Conservation (phyloP, 1,140 invertebrate genomes). For the Dreissena polymorpha region DNA sequence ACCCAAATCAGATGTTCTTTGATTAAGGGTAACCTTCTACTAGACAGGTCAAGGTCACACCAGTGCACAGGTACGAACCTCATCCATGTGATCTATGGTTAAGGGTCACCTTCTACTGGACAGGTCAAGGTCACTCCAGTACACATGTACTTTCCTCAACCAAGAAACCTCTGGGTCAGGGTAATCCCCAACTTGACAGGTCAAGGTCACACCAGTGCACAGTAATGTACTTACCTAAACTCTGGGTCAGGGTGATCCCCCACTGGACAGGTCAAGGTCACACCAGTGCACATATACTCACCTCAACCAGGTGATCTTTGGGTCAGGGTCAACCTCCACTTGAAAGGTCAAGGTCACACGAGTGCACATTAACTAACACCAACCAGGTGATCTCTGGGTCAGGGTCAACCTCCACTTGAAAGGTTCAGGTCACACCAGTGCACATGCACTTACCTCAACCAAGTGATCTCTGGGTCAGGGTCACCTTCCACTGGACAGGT, state of each 20-base stretch:
- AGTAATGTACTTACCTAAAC: too few species aligned
- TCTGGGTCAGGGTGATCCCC: too few species aligned
- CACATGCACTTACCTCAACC: slow-evolving; percentile 73
- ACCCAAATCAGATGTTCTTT: background rate
- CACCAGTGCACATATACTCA: too few species aligned
- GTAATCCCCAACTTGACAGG: too few species aligned
- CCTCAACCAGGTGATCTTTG: slow-evolving; percentile 80
- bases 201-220: too few species aligned
- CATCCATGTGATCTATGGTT: background rate
- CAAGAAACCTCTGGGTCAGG: too few species aligned
- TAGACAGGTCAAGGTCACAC: background rate
- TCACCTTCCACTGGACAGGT: slow-evolving; percentile 79
- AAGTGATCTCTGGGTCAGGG: slow-evolving; percentile 79
- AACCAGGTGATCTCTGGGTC: slow-evolving; percentile 80
- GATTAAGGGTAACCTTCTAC: background rate
- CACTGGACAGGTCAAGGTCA: too few species aligned
- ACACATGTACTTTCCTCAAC: too few species aligned
- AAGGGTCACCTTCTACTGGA: background rate
- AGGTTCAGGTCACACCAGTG: slow-evolving; percentile 77
- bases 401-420: slow-evolving; percentile 79
- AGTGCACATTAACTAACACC: slow-evolving; percentile 70
- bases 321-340: slow-evolving; percentile 79
- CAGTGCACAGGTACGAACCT: background rate
- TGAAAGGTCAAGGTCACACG: slow-evolving; percentile 78
- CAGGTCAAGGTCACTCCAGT: background rate